Base-by-base conservation (phyloP, 2,113 vertebrate species). In the Uria lomvia region DNA sequence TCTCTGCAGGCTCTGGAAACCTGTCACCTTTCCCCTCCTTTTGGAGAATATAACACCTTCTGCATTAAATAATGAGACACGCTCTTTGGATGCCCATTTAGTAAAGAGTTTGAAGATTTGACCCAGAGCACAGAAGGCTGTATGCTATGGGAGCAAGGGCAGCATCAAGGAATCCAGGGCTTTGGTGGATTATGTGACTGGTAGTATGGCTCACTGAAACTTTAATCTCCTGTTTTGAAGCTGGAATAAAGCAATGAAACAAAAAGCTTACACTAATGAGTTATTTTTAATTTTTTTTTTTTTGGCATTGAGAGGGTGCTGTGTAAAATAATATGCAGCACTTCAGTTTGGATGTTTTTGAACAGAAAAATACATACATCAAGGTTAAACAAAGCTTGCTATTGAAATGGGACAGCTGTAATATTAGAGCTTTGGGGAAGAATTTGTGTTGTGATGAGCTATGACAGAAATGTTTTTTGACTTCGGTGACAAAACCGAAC, bases 141-240 rank as follows among this genome's bases (percentile, higher is more conserved):
- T 53, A 11, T 49, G 12, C 24, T n/a, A 3, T 1, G 24, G 38
- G n/a, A 86, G 21, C 8, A 70, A 50, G 30, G 53, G 55, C 45
- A 66, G 19, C 0, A 0, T 55, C 18, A 50, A 42, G 20, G 10
- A 74, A 82, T 89, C 43, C 8, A 8, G 36, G 42, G 85, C 32
- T 88, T 97, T 90, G 53, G 40, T 90, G 58, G 81, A 67, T 95
- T 94, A 86, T 0, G 5, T 52, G 72, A 24, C 55, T 85, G 66
- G 40, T 81, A 40, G 50, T 67, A 52, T 89, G 3, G 9, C 67
- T 96, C 50, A 67, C 55, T 80, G 77, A 62, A 88, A 93, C 26
- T 15, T 95, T 92, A 74, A 86, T 93, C 78, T 86, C 32, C 45
- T 86, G 55, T 86, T 90, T 74, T 92, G 88, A 90, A 93, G 15